phyloP scores from a whole-genome alignment of 2,797 vertebrate species.

The Gallinago solitaria region DNA sequence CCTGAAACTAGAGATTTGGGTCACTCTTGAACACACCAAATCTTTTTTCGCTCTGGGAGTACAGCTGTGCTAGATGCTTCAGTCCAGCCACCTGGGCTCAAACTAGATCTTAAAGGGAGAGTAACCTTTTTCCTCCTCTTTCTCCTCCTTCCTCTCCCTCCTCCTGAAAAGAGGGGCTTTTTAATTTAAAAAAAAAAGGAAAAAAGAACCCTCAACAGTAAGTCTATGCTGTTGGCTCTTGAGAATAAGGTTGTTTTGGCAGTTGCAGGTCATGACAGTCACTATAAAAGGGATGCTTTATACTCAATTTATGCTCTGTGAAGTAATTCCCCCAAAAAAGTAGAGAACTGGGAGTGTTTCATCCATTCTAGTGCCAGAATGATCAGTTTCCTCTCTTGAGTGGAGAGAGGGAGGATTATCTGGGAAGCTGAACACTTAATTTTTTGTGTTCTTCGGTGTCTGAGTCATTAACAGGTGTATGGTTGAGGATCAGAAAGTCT shows the following conservation, averaged over 20 bases:
- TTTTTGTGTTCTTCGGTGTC: background rate
- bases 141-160: background rate
- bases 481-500: background rate
- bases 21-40: background rate
- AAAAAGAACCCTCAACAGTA: background rate
- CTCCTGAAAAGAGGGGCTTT: background rate
- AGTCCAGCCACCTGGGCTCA: conserved; percentile 38
- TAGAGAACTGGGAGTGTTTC: background rate
- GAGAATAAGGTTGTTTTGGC: conserved; percentile 36
- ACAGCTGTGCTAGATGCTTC: conserved; percentile 33
- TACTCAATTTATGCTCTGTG: conserved; percentile 4
- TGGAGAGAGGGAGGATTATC: background rate
- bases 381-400: background rate
- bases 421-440: background rate
- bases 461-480: conserved; percentile 14
- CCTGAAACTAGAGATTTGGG: background rate
- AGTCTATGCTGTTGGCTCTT: background rate
- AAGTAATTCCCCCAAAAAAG: background rate
- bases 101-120: conserved; percentile 7
- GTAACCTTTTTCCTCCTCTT: background rate
- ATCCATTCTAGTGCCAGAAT: background rate
- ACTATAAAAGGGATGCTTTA: conserved; percentile 22
- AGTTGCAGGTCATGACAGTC: background rate
- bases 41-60: background rate
- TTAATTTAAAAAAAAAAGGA: background rate